phyloP scores from a whole-genome alignment of 2,888 invertebrate species.

The Cistogaster globosa region DNA sequence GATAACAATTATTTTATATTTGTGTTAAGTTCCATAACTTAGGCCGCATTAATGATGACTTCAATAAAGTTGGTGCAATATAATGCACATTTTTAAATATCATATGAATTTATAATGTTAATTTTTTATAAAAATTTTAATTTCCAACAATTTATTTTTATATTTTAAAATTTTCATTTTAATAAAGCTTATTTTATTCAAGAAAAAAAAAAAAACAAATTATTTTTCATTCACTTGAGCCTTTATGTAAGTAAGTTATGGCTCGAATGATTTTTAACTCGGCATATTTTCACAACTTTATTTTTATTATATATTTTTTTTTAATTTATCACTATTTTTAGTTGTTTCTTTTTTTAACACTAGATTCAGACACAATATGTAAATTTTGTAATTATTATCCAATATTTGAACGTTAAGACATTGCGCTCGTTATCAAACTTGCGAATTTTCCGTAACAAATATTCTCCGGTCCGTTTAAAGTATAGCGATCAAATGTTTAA shows the following conservation, averaged over 20 bases:
- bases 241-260: neutral
- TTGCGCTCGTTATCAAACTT: slow-evolving; percentile 28
- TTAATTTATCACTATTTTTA: neutral
- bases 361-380: slow-evolving; percentile 21
- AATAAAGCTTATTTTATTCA: neutral
- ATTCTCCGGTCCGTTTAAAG: slow-evolving; percentile 75
- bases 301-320: slow-evolving; percentile 1
- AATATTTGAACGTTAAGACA: slow-evolving; percentile 13
- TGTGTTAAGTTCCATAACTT: slow-evolving; percentile 63
- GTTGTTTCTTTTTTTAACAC: neutral
- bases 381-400: slow-evolving; percentile 21
- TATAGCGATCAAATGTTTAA: slow-evolving; percentile 79
- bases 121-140: neutral
- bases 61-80: neutral
- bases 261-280: no score
- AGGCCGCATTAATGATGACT: slow-evolving; percentile 57
- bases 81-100: neutral
- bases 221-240: neutral
- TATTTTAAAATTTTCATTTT: neutral
- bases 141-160: neutral
- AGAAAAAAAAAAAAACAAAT: no score
- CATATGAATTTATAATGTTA: neutral
- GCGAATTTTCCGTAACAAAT: slow-evolving; percentile 37
- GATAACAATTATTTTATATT: slow-evolving; percentile 60
- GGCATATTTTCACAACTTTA: neutral